Evolutionary conservation across 2,888 invertebrate genomes (phyloP), one percentile per base, ranked within the genome.

Genomic region (Holacanthella duospinosa): DNA sequence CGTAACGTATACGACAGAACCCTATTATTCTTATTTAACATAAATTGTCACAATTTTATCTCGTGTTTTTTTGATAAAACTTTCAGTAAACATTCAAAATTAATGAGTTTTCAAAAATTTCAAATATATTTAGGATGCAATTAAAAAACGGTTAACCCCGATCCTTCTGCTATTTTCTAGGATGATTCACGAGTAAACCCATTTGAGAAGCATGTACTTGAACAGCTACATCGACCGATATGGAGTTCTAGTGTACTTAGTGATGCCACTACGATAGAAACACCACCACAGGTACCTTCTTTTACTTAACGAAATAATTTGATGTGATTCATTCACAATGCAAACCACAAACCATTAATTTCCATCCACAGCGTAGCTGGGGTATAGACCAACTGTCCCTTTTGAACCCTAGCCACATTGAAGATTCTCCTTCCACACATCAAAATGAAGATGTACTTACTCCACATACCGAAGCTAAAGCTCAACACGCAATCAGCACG

Each of bases 401-500:
- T 27, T 27, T 65, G 2, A 55, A 62, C 29, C 65, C 65, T 9
- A 26, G 6, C 2, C 55, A 59, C 9, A 62, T 65, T 27, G 65
- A 65, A 48, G 65, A 65, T 19, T 65, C 65, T 1, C 65, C 65
- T 16, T 65, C 65, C 1, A 63, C 62, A 2, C 65, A 65, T 60
- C 65, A 65, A 36, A 36, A 59, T 59, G 59, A 59, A 19, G 27
- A 29, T 2, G 36, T 27, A 12, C 28, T 59, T 16, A 36, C 29
- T 43, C 59, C 59, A 3, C 44, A 59, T 21, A 59, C 26, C 4
- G 59, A 59, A 28, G 59, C 59, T 6, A 26, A 59, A 25, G 59
- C 59, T 44, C 59, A 59, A 21, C 43, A 19, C 19, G 59, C 59
- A 48, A 59, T 59, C 24, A 25, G 25, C 29, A 43, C 9, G 59